Conservation (phyloP, 2,797 vertebrate genomes). For the Amblyopsis hoosieri region DNA sequence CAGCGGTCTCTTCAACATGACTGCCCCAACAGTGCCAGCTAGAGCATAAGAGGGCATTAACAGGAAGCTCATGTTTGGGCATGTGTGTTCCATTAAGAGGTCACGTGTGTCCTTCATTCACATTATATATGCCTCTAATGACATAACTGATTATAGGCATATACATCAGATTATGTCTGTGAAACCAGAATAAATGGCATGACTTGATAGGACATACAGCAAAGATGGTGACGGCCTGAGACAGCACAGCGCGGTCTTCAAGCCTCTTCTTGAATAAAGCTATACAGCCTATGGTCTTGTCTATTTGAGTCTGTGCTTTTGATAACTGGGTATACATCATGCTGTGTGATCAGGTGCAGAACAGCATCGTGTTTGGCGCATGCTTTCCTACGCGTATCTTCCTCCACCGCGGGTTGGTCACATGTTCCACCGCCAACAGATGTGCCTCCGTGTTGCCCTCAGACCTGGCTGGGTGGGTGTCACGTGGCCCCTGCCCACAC, state of each 20-base stretch:
- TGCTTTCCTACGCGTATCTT: slow-evolving; percentile 20
- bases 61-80: not conserved
- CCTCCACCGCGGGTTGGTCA: slow-evolving; percentile 13
- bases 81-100: too few species aligned
- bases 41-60: not conserved
- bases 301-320: too few species aligned
- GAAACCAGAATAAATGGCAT: too few species aligned
- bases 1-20: slow-evolving; percentile 13
- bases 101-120: too few species aligned
- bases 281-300: too few species aligned
- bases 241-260: too few species aligned
- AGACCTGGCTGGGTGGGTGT: slow-evolving; percentile 54
- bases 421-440: slow-evolving; percentile 61
- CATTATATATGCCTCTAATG: too few species aligned
- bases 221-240: too few species aligned
- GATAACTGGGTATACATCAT: not conserved
- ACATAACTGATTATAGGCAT: too few species aligned
- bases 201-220: too few species aligned
- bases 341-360: not conserved
- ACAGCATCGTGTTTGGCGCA: not conserved
- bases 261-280: too few species aligned
- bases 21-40: slow-evolving; percentile 8
- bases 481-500: slow-evolving; percentile 49
- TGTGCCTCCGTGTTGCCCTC: slow-evolving; percentile 70
- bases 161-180: too few species aligned